Conservation (phyloP, 2,888 invertebrate species). For the Holacanthella duospinosa region DNA sequence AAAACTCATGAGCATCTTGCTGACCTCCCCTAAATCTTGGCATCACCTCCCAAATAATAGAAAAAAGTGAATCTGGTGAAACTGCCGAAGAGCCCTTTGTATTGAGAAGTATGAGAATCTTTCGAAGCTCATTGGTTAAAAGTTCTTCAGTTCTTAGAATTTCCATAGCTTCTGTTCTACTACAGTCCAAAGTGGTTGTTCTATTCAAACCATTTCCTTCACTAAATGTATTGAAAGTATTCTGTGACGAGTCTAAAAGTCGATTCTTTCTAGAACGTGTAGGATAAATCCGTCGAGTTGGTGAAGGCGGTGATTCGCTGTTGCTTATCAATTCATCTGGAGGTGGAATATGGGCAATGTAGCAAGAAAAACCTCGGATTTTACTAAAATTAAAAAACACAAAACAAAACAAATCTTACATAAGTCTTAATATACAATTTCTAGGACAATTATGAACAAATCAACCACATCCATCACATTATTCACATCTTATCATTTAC, state of each 20-base stretch:
- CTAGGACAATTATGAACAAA: neutral
- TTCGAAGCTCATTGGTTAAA: conserved; percentile 67
- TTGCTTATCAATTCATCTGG: conserved; percentile 56
- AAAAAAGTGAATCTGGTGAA: conserved; percentile 67
- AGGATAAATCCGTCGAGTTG: conserved; percentile 46
- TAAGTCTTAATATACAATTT: conserved; percentile 4
- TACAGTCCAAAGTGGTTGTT: neutral
- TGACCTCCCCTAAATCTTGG: conserved; percentile 71
- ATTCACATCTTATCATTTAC: too few relatives aligned
- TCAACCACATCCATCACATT: neutral
- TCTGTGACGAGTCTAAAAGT: neutral
- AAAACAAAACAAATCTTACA: too few relatives aligned
- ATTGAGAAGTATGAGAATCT: conserved; percentile 59
- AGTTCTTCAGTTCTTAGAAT: conserved; percentile 48
- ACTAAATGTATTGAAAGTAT: neutral
- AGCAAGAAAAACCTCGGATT: conserved; percentile 70
- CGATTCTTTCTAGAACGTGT: conserved; percentile 49
- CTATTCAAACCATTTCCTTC: neutral
- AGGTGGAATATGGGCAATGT: conserved; percentile 45
- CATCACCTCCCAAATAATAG: conserved; percentile 73
- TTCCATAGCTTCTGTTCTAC: conserved; percentile 2
- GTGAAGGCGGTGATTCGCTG: conserved; percentile 41
- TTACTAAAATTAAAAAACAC: conserved; percentile 49
- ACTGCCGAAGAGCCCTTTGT: conserved; percentile 62
- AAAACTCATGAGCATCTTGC: conserved; percentile 77